These are phyloP conservation scores for Corydoras maculifer DNA, from an alignment of 2,113 vertebrate genomes.

Conservation along the genomic window DNA sequence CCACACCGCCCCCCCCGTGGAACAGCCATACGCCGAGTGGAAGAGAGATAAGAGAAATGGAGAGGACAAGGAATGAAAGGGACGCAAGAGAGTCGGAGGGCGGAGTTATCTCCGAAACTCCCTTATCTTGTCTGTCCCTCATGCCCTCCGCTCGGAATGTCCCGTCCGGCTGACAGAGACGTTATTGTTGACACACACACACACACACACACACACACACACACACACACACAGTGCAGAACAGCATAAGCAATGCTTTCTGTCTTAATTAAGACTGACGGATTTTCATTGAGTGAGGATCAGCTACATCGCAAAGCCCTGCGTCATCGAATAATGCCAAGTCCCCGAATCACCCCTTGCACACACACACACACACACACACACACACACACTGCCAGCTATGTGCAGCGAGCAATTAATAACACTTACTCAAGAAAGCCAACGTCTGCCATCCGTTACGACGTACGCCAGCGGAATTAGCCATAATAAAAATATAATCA, in stretches of 20 bases:
- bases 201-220: slow-evolving; percentile 8
- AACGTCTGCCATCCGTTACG: slow-evolving; percentile 28
- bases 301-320: slow-evolving; percentile 3
- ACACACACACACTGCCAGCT: slow-evolving; percentile 11
- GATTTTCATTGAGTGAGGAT: slow-evolving; percentile 12
- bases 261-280: slow-evolving; percentile 27
- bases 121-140: slow-evolving; percentile 40
- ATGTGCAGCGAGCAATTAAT: slow-evolving; percentile 38
- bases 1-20: not conserved
- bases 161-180: slow-evolving; percentile 35
- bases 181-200: slow-evolving; percentile 23
- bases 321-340: slow-evolving; percentile 14
- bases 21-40: slow-evolving; percentile 39
- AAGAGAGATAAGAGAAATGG: slow-evolving; percentile 30
- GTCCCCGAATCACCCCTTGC: not conserved
- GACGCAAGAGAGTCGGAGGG: not conserved
- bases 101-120: slow-evolving; percentile 32
- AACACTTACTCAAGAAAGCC: slow-evolving; percentile 41
- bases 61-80: slow-evolving; percentile 30
- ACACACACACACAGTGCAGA: slow-evolving; percentile 13
- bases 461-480: slow-evolving; percentile 32
- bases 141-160: slow-evolving; percentile 39
- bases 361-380: not conserved
- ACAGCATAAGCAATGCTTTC: not conserved
- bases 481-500: slow-evolving; percentile 47